Evolutionary conservation across 30 jellyfish, hydroid and myxozoan species (phyloP).

Genomic region (Chironex yamaguchii): DNA sequence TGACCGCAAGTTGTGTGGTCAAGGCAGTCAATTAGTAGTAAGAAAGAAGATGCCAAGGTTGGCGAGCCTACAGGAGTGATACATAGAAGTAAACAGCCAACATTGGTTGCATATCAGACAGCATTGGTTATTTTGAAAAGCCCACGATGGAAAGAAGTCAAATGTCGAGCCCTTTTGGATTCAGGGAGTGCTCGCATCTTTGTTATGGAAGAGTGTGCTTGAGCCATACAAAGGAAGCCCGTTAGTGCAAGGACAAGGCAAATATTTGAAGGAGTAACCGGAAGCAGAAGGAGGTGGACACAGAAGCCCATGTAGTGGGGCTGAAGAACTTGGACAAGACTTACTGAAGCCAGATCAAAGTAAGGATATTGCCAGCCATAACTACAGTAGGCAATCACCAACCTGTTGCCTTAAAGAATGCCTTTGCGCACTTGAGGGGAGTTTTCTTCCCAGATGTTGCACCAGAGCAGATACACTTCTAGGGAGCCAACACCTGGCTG

Average conservation of each 20-base stretch:
- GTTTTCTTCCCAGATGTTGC: slow-evolving; percentile 48
- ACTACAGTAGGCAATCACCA: slow-evolving; percentile 65
- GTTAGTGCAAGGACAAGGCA: not conserved
- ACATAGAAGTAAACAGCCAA: not conserved
- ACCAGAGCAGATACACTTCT: slow-evolving; percentile 22
- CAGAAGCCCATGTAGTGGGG: slow-evolving; percentile 30
- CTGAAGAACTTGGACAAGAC: slow-evolving; percentile 31
- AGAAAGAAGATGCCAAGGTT: not conserved
- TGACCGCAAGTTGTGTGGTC: slow-evolving; percentile 12
- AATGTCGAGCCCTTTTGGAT: slow-evolving; percentile 55
- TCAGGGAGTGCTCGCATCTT: slow-evolving; percentile 61
- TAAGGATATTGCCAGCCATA: slow-evolving; percentile 45
- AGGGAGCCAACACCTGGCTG: slow-evolving; percentile 66
- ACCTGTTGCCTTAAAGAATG: slow-evolving; percentile 35
- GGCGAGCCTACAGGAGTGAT: slow-evolving; percentile 57
- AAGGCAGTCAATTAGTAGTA: slow-evolving; percentile 25
- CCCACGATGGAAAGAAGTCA: not conserved
- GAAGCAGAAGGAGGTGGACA: slow-evolving; percentile 11
- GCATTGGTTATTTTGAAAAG: not conserved
- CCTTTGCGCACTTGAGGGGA: slow-evolving; percentile 20
- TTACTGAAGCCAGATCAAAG: not conserved
- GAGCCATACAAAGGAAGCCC: slow-evolving; percentile 17
- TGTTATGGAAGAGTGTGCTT: slow-evolving; percentile 19
- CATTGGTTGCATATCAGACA: slow-evolving; percentile 60
- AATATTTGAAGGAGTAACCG: slow-evolving; percentile 22